phyloP scores from a whole-genome alignment of 2,113 vertebrate genomes.

The Bubo blakistoni region DNA sequence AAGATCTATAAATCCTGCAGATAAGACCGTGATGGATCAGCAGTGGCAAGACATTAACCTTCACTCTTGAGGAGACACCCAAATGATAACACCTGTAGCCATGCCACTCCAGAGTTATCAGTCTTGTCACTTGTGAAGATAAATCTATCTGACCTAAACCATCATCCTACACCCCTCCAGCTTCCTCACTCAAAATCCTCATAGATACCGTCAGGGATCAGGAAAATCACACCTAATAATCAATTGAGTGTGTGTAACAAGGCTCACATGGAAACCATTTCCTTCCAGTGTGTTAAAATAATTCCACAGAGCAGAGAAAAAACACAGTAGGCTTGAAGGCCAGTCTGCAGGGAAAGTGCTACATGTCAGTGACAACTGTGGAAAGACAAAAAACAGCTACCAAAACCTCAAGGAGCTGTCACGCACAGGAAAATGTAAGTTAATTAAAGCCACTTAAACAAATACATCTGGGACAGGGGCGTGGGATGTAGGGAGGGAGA shows the following conservation, averaged over 20 bases:
- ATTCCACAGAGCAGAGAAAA: not conserved
- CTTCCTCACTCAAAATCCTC: not conserved
- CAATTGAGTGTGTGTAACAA: not conserved
- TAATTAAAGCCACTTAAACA: conserved; percentile 54
- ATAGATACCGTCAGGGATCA: not conserved
- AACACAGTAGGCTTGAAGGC: not conserved
- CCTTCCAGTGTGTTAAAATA: not conserved
- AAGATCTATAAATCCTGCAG: conserved; percentile 43
- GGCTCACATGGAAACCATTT: conserved; percentile 17
- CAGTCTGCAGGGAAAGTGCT: conserved; percentile 1
- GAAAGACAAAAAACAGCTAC: conserved; percentile 39
- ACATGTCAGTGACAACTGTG: conserved; percentile 29
- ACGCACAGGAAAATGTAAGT: conserved; percentile 23
- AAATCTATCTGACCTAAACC: conserved; percentile 49
- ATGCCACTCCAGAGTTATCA: conserved; percentile 20
- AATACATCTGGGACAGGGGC: not conserved
- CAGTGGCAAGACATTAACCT: conserved; percentile 61
- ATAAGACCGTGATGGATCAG: conserved; percentile 45
- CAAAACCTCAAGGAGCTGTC: conserved; percentile 32
- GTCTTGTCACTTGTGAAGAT: conserved; percentile 25
- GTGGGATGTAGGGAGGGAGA: not conserved
- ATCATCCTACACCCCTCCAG: not conserved
- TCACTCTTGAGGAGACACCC: conserved; percentile 60
- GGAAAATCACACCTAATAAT: conserved; percentile 47
- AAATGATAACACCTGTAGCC: conserved; percentile 64